phyloP scores from a whole-genome alignment of 2,888 invertebrate species.

The Pyrrhosoma nymphula region DNA sequence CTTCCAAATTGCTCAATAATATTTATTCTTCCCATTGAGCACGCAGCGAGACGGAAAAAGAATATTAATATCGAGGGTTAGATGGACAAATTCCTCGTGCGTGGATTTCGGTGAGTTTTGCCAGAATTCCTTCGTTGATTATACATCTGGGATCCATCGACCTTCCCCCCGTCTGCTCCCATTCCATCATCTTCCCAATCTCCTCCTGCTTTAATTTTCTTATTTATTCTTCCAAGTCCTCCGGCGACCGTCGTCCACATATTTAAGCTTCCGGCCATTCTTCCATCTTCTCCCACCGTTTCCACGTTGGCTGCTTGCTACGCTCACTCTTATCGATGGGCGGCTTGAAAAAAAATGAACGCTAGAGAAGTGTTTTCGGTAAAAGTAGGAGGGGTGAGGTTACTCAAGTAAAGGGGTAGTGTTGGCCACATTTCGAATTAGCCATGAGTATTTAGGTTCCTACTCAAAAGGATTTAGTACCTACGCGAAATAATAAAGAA shows the following conservation, averaged over 20 bases:
- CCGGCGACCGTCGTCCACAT: neutral
- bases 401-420: no score
- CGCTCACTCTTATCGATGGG: no score
- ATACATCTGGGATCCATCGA: neutral
- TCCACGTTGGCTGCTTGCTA: neutral
- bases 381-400: no score
- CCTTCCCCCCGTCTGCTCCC: neutral
- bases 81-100: neutral
- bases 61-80: neutral
- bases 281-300: no score
- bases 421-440: no score
- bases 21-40: neutral
- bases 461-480: no score
- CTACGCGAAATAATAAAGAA: no score
- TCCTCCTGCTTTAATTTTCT: neutral
- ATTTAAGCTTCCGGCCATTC: neutral
- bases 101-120: neutral
- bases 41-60: neutral
- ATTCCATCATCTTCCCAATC: neutral
- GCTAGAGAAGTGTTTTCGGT: no score
- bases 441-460: neutral
- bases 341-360: neutral
- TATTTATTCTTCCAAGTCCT: neutral
- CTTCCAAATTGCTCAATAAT: conserved; percentile 14
- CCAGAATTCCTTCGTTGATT: neutral